Evolutionary conservation across 2,888 invertebrate genomes (phyloP), one percentile per base, ranked within the genome.

Genomic region (Timema cristinae): DNA sequence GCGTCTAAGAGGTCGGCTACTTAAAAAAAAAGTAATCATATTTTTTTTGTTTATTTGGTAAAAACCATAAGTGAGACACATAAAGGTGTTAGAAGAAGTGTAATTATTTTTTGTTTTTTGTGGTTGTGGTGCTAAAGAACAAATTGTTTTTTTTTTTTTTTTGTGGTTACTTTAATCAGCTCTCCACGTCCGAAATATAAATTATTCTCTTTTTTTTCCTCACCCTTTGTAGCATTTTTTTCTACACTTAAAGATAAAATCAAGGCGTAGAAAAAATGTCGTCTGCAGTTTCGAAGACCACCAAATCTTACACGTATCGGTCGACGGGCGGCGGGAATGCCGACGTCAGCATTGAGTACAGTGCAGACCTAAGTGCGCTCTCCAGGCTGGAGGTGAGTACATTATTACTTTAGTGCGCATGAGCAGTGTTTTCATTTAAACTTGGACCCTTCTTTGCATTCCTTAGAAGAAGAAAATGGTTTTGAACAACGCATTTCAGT

Each of bases 331-430:
- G 89, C 80, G 87, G 86, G 75, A 82, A 83, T 77, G 91, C 93
- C 85, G 94, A 95, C 87, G 93, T 95, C 83, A 94, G 91, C 90
- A 94, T 96, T 87, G 95, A 95, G 88, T 96, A 95, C 87, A 91
- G 91, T 86, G 89, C 93, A 86, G 95, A 96, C 87, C 88, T 95
- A 86, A 94, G 93, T 86, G 93, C 94, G 85, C 91, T 96, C 85
- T 91, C 94, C 86, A 92, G 95, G 85, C 91, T 96, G 86, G 95
- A 96, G 94, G 95, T 96, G 92, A 88, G 87, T 81, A 47, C 10
- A 32, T 32, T 32, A 32, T 32, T 32, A 32, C 32, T 32, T 32
- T 32, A 32, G 32, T 32, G 32, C 32, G 32, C 32, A 32, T 32
- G 32, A 32, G 32, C 32, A 32, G 32, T 32, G 32, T 32, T 32